Conservation (phyloP, 2,113 vertebrate species). For the Carettochelys insculpta region DNA sequence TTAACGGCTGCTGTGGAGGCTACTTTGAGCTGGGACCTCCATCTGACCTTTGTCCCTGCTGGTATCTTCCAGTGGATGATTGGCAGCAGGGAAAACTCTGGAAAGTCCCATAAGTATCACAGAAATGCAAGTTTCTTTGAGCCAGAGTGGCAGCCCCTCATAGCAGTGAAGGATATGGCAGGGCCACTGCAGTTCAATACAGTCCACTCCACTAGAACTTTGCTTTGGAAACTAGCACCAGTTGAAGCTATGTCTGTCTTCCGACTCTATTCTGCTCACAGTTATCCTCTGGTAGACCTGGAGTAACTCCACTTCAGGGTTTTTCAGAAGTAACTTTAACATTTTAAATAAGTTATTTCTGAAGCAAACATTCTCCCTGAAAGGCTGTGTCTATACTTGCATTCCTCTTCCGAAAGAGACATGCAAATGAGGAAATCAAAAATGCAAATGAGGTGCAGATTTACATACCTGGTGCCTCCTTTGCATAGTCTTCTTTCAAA, state of each 20-base stretch:
- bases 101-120: background rate
- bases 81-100: background rate
- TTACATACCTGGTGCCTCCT: too few species aligned
- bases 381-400: too few species aligned
- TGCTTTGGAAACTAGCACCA: background rate
- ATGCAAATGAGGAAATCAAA: too few species aligned
- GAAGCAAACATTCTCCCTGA: too few species aligned
- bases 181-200: accelerated
- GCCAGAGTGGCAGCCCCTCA: background rate
- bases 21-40: conserved; percentile 9
- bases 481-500: too few species aligned
- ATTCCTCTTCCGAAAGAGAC: too few species aligned
- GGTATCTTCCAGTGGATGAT: conserved; percentile 2
- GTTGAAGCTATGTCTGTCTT: accelerated
- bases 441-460: too few species aligned
- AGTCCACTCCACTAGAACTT: background rate
- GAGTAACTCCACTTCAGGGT: background rate
- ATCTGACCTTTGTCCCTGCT: background rate
- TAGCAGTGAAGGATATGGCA: accelerated
- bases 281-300: too few species aligned
- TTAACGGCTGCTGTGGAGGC: conserved; percentile 24
- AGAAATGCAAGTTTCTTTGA: background rate
- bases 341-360: too few species aligned
- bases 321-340: too few species aligned
- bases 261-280: accelerated